These are phyloP conservation scores for Ectropis grisescens DNA, from an alignment of 1,140 invertebrate genomes.

Conservation along the genomic window DNA sequence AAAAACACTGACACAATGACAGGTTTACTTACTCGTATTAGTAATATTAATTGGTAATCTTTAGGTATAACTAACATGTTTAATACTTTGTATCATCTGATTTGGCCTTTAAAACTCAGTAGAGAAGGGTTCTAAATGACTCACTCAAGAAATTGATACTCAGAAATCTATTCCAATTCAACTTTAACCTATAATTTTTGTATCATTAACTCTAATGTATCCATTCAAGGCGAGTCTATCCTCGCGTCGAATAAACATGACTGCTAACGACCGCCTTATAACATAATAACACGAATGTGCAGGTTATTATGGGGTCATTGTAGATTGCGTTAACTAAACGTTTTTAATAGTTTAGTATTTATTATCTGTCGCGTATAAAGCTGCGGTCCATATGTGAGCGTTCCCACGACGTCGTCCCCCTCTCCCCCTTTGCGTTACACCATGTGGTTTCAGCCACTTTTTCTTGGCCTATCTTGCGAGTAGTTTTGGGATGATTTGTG, in stretches of 20 bases:
- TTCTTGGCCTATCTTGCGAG: slow-evolving; percentile 25
- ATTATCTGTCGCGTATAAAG: slow-evolving; percentile 54
- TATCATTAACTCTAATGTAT: no score
- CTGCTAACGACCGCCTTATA: neutral
- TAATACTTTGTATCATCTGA: no score
- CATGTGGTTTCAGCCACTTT: slow-evolving; percentile 48
- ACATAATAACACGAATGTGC: slow-evolving; percentile 26
- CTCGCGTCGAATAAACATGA: neutral
- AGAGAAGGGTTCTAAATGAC: no score
- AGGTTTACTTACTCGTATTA: no score
- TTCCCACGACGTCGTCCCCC: slow-evolving; percentile 36
- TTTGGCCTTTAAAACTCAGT: no score
- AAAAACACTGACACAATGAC: no score
- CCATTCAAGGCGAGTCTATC: slow-evolving; percentile 15
- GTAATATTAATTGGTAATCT: no score
- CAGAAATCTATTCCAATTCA: no score
- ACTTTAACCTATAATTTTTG: no score
- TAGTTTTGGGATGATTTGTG: slow-evolving; percentile 7
- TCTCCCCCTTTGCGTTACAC: slow-evolving; percentile 21
- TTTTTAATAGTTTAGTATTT: no score
- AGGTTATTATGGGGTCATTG: slow-evolving; percentile 29
- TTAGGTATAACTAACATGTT: no score
- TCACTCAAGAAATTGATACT: no score
- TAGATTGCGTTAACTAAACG: slow-evolving; percentile 47
- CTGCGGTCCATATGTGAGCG: slow-evolving; percentile 56